These are phyloP conservation scores for Hylaeus volcanicus DNA, from an alignment of 1,140 invertebrate genomes.

Conservation along the genomic window DNA sequence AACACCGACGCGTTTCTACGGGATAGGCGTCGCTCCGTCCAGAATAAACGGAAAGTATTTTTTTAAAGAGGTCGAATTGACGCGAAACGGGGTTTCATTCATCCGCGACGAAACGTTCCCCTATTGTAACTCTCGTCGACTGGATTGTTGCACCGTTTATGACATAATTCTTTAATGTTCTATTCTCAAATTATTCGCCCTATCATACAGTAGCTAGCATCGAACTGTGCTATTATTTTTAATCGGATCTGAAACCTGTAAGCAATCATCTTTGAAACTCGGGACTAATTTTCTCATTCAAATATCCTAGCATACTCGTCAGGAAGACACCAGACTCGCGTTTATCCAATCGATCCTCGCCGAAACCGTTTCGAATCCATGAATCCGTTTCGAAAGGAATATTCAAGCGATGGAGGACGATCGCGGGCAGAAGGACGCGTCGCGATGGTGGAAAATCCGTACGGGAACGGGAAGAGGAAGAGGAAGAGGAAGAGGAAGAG, in stretches of 20 bases:
- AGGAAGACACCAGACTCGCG: too few species aligned
- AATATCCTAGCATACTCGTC: too few species aligned
- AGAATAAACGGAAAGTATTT: background rate
- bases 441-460: constrained; percentile 29
- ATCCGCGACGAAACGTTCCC: background rate
- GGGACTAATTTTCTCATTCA: too few species aligned
- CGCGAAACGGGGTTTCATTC: background rate
- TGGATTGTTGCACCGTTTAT: too few species aligned
- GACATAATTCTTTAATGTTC: too few species aligned
- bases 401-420: constrained; percentile 51
- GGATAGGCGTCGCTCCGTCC: too few species aligned
- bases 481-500: background rate
- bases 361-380: constrained; percentile 38
- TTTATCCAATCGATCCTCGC: background rate
- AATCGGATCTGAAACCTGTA: too few species aligned
- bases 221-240: too few species aligned
- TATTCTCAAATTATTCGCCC: too few species aligned
- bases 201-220: too few species aligned
- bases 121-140: too few species aligned
- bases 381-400: constrained; percentile 50
- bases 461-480: constrained; percentile 27
- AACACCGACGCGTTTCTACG: background rate
- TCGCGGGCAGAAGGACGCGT: constrained; percentile 34
- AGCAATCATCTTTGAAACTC: too few species aligned
- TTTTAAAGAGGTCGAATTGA: background rate